These are phyloP conservation scores for Phrynosoma platyrhinos DNA, from an alignment of 2,113 vertebrate species.

Conservation along the genomic window DNA sequence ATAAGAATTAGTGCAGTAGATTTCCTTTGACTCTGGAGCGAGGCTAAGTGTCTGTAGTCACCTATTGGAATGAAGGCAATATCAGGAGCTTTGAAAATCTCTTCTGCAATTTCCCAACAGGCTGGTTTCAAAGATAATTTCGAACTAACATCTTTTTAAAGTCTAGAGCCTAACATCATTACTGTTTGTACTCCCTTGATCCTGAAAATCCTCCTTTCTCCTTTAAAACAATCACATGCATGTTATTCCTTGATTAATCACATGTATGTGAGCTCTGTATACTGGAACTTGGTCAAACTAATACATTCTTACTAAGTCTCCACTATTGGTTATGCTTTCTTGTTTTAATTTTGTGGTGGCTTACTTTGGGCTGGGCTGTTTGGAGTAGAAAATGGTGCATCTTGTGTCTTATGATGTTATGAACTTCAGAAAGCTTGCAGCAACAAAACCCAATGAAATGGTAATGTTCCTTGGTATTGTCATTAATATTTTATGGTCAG, in stretches of 20 bases:
- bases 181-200: conserved; percentile 64
- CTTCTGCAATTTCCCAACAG: neutral
- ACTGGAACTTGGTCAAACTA: conserved; percentile 44
- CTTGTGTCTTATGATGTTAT: neutral
- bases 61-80: neutral
- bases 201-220: conserved; percentile 30
- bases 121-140: conserved; percentile 20
- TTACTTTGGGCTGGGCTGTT: conserved; percentile 22
- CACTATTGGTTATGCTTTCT: conserved; percentile 39
- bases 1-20: neutral
- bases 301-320: conserved; percentile 21
- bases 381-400: neutral
- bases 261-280: conserved; percentile 27
- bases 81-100: neutral
- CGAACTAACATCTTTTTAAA: conserved; percentile 66
- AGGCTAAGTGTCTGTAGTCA: conserved; percentile 30
- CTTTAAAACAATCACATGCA: conserved; percentile 59
- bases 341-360: neutral
- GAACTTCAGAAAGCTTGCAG: neutral
- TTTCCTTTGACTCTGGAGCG: neutral
- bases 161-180: conserved; percentile 72
- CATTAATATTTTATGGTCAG: neutral
- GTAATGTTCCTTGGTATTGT: neutral
- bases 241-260: conserved; percentile 39
- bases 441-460: neutral